Base-by-base conservation (phyloP, 2,888 invertebrate genomes). In the Lithophane ornitopus region DNA sequence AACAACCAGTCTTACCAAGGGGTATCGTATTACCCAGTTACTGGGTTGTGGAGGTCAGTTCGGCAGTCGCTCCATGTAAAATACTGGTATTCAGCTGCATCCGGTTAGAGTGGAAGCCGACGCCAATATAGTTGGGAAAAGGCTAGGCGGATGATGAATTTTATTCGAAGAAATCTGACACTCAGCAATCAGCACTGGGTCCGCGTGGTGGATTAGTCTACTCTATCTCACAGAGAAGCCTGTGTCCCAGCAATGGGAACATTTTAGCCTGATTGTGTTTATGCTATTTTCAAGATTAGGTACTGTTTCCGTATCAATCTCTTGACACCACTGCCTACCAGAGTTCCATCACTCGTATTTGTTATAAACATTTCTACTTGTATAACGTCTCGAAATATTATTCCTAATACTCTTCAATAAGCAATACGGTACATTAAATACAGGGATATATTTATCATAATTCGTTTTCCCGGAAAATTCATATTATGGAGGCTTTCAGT, bases 401-500 rank as follows among this genome's bases (percentile, higher is more conserved):
- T 74, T 56, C 58, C 3, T 14, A 41, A 65, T 59, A 19, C 49
- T 62, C 70, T 58, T 71, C 54, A 39, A 65, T 63, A 83, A 73
- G 39, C 39, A 65, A 65, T 61, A 81, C 61, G 61, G 66, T 76
- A 81, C 66, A 70, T 70, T 67, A 19, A 81, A 85, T 70, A 70
- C 11, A n/a, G 6, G 58, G 49, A 72, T 59, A 65, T 56, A 54
- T 78, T 34, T 66, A 49, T 52, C 26, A 52, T 63, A 56, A 76
- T 81, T 70, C 76, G n/a, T 52, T 73, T 85, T 65, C 67, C 62
- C 11, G 59, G 82, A 70, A 82, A 67, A 76, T 59, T 70, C 44
- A 66, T 52, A 62, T 28, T 28, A 39, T 34, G 22, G 8, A 49
- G 26, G 61, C 9, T 39, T 76, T 49, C 52, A 46, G 28, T 66